Evolutionary conservation across 2,888 invertebrate species (phyloP).

Genomic region (Hypselothyrea guttata): DNA sequence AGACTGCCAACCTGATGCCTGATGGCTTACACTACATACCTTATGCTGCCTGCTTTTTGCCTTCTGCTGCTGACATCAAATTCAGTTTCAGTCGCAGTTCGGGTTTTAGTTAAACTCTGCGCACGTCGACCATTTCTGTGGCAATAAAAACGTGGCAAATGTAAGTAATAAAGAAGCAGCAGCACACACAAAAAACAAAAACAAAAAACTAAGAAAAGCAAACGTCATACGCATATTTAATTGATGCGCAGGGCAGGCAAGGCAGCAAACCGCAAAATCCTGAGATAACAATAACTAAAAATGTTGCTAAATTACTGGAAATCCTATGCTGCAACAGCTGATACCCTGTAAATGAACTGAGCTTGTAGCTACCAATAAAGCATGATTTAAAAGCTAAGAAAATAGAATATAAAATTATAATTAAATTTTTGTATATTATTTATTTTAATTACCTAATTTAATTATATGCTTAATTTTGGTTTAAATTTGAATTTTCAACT

Average conservation of each 20-base stretch:
- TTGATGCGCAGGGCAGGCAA: slow-evolving; percentile 52
- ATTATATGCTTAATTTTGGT: too few relatives aligned
- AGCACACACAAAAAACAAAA: slow-evolving; percentile 8
- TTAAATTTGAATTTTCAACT: too few relatives aligned
- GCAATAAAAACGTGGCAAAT: slow-evolving; percentile 67
- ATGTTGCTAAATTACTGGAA: neutral
- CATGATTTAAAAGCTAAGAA: too few relatives aligned
- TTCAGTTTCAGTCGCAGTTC: slow-evolving; percentile 17
- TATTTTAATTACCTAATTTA: too few relatives aligned
- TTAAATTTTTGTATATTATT: too few relatives aligned
- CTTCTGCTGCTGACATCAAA: slow-evolving; percentile 23
- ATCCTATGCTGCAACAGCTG: neutral
- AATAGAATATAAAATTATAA: too few relatives aligned
- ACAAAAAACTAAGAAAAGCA: slow-evolving; percentile 31
- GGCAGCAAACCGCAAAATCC: slow-evolving; percentile 44
- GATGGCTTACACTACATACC: neutral
- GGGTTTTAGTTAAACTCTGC: slow-evolving; percentile 32
- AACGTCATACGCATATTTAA: slow-evolving; percentile 69
- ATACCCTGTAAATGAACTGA: slow-evolving; percentile 13
- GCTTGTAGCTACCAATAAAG: too few relatives aligned
- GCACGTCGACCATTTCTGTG: slow-evolving; percentile 56
- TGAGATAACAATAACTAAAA: slow-evolving; percentile 29
- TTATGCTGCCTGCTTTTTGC: neutral
- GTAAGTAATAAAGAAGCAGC: neutral
- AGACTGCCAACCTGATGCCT: slow-evolving; percentile 43